These are phyloP conservation scores for Syngnathoides biaculeatus DNA, from an alignment of 2,113 vertebrate species.

Conservation along the genomic window DNA sequence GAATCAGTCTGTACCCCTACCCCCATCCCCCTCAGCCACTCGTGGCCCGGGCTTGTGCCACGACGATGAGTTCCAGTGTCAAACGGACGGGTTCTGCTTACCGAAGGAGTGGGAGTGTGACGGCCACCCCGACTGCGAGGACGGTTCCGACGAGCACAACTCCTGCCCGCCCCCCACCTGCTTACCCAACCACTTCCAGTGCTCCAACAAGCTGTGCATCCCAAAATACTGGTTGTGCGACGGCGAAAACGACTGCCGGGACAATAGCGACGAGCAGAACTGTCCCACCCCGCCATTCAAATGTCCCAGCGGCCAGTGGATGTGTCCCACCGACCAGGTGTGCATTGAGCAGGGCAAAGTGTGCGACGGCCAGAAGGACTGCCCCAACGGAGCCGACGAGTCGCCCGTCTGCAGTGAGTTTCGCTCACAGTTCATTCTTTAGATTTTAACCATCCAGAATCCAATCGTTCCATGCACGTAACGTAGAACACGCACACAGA, in stretches of 20 bases:
- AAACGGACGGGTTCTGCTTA: constrained; percentile 65
- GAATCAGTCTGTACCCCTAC: constrained; percentile 1
- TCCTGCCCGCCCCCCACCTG: constrained; percentile 56
- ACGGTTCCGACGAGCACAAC: constrained; percentile 65
- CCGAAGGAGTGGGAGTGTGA: constrained; percentile 65
- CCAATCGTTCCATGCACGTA: too few relatives aligned
- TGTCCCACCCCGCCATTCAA: constrained; percentile 65
- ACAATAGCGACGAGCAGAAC: constrained; percentile 68
- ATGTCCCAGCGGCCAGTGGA: constrained; percentile 64
- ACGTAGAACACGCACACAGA: too few relatives aligned
- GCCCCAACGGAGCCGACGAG: constrained; percentile 68
- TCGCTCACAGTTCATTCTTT: not conserved
- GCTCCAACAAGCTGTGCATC: constrained; percentile 63
- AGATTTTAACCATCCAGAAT: too few relatives aligned
- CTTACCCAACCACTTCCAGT: constrained; percentile 50
- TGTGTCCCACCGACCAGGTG: constrained; percentile 56
- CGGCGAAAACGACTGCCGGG: constrained; percentile 66
- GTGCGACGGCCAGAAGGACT: constrained; percentile 65
- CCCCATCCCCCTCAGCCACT: constrained; percentile 53
- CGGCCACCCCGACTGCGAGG: constrained; percentile 63
- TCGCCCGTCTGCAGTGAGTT: constrained; percentile 70
- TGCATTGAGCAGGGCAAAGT: constrained; percentile 62
- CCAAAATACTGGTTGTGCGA: constrained; percentile 61
- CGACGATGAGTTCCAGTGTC: constrained; percentile 70
- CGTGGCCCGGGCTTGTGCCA: constrained; percentile 67